Conservation (phyloP, 2,113 vertebrate species). For the Chinchilla lanigera region DNA sequence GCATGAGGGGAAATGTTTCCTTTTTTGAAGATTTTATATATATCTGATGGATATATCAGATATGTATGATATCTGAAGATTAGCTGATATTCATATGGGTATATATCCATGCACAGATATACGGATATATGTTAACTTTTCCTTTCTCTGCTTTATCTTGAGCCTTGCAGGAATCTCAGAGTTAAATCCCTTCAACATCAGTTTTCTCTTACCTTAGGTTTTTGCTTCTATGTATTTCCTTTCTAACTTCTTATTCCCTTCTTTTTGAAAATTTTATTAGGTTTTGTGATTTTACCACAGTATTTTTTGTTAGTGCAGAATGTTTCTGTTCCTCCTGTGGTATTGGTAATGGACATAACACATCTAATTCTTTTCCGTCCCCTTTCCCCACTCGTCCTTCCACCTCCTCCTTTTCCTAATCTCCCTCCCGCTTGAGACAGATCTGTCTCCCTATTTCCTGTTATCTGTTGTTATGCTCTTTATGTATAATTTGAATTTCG, state of each 20-base stretch:
- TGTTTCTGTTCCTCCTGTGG: not conserved
- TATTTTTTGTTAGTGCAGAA: not conserved
- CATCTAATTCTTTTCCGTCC: not conserved
- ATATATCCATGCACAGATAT: not conserved
- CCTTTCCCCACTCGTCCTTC: not conserved
- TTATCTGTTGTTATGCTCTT: not conserved
- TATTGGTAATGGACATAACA: not conserved
- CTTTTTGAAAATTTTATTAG: not conserved
- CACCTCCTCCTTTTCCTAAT: not conserved
- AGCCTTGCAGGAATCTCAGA: not conserved
- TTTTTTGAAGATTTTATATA: not conserved
- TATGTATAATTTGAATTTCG: not conserved
- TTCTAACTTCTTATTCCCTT: slow-evolving; percentile 10
- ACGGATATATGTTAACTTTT: not conserved
- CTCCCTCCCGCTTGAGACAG: not conserved
- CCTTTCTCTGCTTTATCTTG: not conserved
- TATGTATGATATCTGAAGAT: not conserved
- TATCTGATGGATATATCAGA: not conserved
- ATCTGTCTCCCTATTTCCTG: not conserved
- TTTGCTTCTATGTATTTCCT: not conserved
- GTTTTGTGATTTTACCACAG: not conserved
- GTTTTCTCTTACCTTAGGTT: not conserved
- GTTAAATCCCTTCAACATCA: not conserved
- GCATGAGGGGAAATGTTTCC: not conserved
- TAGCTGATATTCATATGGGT: not conserved